A percentile compares a stretch with the other conserved stretches of the same genome.
phyloP scores from a whole-genome alignment of 2,888 invertebrate species.

The Drosophila conformis region DNA sequence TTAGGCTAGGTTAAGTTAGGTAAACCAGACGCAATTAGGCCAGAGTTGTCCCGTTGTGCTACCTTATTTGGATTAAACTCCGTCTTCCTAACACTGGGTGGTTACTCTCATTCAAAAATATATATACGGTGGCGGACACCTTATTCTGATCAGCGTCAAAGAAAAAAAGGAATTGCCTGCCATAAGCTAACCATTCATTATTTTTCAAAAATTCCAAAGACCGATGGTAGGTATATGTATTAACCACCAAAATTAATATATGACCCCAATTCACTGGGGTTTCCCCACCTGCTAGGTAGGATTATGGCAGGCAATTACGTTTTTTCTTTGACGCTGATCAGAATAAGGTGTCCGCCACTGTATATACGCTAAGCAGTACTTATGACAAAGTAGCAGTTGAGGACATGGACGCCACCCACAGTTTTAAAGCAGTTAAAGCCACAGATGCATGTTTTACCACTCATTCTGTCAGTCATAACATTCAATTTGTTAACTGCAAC shows the following conservation, averaged over 20 bases:
- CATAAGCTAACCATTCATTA: too few relatives aligned
- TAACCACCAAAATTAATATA: too few relatives aligned
- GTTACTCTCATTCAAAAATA: neutral
- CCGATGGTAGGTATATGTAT: too few relatives aligned
- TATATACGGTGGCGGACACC: too few relatives aligned
- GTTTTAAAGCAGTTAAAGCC: neutral
- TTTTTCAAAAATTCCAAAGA: too few relatives aligned
- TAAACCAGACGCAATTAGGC: neutral
- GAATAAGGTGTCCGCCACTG: too few relatives aligned
- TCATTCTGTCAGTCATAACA: constrained; percentile 36
- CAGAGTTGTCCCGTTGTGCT: neutral
- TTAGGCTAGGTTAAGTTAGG: neutral
- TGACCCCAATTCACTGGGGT: too few relatives aligned
- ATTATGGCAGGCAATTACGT: too few relatives aligned
- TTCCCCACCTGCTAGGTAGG: too few relatives aligned
- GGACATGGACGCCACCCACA: neutral
- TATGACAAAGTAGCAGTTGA: neutral
- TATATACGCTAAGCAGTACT: neutral
- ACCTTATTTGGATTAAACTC: neutral
- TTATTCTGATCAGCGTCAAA: too few relatives aligned
- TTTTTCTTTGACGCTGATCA: too few relatives aligned
- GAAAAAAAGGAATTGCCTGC: too few relatives aligned
- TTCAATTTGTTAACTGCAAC: constrained; percentile 38
- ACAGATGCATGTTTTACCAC: neutral
- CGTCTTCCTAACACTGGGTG: neutral